Conservation (phyloP, 1,140 invertebrate genomes). For the Cephus cinctus region DNA sequence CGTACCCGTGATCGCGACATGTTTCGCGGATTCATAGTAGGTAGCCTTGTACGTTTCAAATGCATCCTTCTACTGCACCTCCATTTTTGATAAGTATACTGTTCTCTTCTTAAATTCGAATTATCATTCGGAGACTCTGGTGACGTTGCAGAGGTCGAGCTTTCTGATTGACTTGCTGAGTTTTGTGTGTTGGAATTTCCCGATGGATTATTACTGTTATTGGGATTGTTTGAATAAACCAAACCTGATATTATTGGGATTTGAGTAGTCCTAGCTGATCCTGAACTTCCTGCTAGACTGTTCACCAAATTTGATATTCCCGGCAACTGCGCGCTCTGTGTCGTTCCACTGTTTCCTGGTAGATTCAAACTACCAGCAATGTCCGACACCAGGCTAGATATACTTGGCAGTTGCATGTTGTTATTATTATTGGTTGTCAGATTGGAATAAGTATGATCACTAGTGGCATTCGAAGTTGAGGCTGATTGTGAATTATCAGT, state of each 20-base stretch:
- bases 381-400: conserved; percentile 27
- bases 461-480: conserved; percentile 11
- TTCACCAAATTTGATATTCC: conserved; percentile 1
- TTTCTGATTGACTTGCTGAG: conserved; percentile 16
- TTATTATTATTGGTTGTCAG: conserved; percentile 16
- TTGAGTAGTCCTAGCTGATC: neutral
- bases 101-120: conserved; percentile 15
- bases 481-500: neutral
- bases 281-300: neutral
- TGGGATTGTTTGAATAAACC: neutral
- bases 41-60: conserved; percentile 17
- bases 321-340: conserved; percentile 12
- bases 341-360: neutral
- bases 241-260: neutral
- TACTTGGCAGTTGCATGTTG: conserved; percentile 27
- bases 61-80: conserved; percentile 20
- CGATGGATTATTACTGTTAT: neutral
- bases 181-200: neutral
- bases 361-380: conserved; percentile 15
- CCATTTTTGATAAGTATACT: conserved; percentile 23
- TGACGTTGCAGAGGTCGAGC: conserved; percentile 12
- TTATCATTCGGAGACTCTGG: conserved; percentile 11
- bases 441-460: conserved; percentile 41
- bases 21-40: conserved; percentile 16
- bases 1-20: conserved; percentile 25